These are phyloP conservation scores for Blastomussa wellsi DNA, from an alignment of 92 coral and sea anemone genomes.

Conservation along the genomic window DNA sequence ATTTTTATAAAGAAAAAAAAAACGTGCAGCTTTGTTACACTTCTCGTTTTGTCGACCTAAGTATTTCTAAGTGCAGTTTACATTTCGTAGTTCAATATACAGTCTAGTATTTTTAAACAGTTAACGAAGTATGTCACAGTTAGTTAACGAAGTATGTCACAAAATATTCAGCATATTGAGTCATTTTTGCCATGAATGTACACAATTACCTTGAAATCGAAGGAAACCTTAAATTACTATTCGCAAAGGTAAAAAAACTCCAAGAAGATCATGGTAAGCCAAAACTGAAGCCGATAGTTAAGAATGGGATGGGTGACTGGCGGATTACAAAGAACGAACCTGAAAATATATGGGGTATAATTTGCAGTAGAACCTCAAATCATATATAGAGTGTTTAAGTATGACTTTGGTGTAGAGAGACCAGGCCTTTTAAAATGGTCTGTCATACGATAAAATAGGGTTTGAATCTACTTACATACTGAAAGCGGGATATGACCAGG, in stretches of 20 bases:
- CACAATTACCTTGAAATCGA: not conserved
- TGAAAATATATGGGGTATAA: not conserved
- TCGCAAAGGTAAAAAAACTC: not conserved
- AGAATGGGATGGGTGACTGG: not conserved
- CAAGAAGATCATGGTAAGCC: not conserved
- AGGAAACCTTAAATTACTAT: not conserved
- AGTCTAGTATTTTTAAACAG: not conserved
- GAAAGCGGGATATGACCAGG: not conserved
- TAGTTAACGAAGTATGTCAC: not conserved
- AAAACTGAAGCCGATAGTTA: not conserved
- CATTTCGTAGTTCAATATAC: not conserved
- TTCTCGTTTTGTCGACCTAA: not conserved
- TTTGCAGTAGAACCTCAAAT: not conserved
- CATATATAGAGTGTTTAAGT: not conserved
- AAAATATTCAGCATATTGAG: not conserved
- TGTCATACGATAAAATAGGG: not conserved
- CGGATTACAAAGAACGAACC: not conserved
- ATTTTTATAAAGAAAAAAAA: not conserved
- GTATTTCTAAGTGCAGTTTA: not conserved
- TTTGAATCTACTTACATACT: not conserved
- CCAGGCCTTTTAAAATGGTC: not conserved
- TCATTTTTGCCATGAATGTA: not conserved
- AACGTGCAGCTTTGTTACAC: not conserved
- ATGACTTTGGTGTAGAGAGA: not conserved
- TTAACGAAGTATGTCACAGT: not conserved